Conservation (phyloP, 2,888 invertebrate genomes). For the Tridacna gigas region DNA sequence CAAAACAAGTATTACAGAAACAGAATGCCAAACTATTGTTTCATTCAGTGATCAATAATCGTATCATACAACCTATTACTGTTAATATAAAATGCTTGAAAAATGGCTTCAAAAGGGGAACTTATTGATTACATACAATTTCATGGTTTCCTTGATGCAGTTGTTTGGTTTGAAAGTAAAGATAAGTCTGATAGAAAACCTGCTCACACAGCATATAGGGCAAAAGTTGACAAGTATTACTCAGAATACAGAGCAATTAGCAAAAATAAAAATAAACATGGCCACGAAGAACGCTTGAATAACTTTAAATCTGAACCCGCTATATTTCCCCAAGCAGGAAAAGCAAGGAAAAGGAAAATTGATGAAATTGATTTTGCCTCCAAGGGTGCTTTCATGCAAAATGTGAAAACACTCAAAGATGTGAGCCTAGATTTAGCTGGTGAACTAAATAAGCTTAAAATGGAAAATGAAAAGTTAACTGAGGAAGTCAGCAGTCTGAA, state of each 20-base stretch:
- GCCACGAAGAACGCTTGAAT: slow-evolving; percentile 21
- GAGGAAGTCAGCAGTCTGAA: slow-evolving; percentile 22
- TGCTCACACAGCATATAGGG: slow-evolving; percentile 31
- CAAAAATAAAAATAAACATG: slow-evolving; percentile 40
- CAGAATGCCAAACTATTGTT: slow-evolving; percentile 20
- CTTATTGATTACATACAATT: background rate
- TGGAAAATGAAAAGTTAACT: slow-evolving; percentile 34
- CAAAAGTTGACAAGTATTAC: slow-evolving; percentile 36
- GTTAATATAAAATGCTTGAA: background rate
- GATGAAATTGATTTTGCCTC: slow-evolving; percentile 32
- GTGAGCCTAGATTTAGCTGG: slow-evolving; percentile 24
- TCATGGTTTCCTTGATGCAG: slow-evolving; percentile 23
- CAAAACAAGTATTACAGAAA: background rate
- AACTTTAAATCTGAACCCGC: slow-evolving; percentile 16
- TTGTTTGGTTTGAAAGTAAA: slow-evolving; percentile 35
- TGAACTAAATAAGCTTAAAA: slow-evolving; percentile 23
- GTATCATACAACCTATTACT: background rate
- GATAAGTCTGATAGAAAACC: slow-evolving; percentile 22
- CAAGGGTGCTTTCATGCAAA: slow-evolving; percentile 19
- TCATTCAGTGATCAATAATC: background rate
- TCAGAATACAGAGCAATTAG: slow-evolving; percentile 38
- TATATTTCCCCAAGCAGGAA: slow-evolving; percentile 30
- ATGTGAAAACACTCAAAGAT: slow-evolving; percentile 30
- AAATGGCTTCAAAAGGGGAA: slow-evolving; percentile 28
- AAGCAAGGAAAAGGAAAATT: slow-evolving; percentile 33